These are phyloP conservation scores for Tauraco hartlaubi DNA, from an alignment of 2,797 vertebrate species.

Conservation along the genomic window DNA sequence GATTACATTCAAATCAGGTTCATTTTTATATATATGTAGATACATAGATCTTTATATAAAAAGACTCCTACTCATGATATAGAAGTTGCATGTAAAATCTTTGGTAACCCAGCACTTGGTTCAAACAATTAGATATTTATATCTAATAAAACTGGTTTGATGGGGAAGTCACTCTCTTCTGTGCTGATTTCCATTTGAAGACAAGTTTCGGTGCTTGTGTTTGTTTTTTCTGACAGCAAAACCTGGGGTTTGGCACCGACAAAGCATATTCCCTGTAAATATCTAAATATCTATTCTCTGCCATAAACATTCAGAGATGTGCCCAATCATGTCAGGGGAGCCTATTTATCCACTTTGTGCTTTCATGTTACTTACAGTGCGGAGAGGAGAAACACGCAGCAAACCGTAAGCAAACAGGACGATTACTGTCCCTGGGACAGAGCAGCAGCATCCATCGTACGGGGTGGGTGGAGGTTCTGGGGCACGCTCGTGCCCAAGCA, in stretches of 20 bases:
- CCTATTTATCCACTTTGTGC: not conserved
- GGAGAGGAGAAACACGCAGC: not conserved
- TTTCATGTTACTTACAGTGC: conserved; percentile 9
- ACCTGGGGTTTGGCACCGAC: conserved; percentile 66
- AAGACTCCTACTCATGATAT: conserved; percentile 73
- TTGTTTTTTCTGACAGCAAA: conserved; percentile 75
- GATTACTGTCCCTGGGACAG: not conserved
- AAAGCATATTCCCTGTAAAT: conserved; percentile 65
- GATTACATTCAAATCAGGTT: conserved; percentile 56
- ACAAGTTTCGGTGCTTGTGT: conserved; percentile 72
- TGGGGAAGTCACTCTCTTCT: conserved; percentile 73
- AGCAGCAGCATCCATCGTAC: fast-evolving
- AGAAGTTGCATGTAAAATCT: conserved; percentile 70
- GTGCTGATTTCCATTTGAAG: conserved; percentile 66
- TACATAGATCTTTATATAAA: conserved; percentile 26
- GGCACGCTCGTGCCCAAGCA: fast-evolving
- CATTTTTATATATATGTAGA: conserved; percentile 34
- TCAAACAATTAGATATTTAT: conserved; percentile 80
- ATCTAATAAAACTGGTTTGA: conserved; percentile 81
- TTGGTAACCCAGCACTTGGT: conserved; percentile 65
- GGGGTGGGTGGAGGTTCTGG: not conserved
- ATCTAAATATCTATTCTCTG: conserved; percentile 65
- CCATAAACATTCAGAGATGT: conserved; percentile 37
- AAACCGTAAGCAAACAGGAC: not conserved
- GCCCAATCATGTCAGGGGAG: conserved; percentile 60